A percentile compares a stretch with the other conserved stretches of the same genome.
Evolutionary conservation across 2,797 vertebrate species (phyloP).

Genomic region (Glossophaga mutica): DNA sequence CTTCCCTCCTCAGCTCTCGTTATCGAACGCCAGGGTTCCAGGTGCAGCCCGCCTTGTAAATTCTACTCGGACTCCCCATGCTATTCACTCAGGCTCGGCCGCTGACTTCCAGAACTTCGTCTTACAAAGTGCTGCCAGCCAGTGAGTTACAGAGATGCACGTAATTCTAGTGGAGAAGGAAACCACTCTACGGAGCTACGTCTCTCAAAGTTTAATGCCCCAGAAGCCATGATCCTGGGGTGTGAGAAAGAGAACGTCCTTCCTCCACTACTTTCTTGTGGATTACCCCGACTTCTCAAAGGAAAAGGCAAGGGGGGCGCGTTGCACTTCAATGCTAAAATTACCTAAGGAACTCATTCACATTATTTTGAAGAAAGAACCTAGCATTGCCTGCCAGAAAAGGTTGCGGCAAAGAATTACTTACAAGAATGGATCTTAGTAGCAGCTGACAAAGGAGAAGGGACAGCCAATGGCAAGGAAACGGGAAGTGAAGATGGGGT

Average conservation of each 20-base stretch:
- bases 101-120: not conserved
- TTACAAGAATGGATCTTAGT: not conserved
- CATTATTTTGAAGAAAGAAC: not conserved
- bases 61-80: not conserved
- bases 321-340: not conserved
- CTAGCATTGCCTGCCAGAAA: not conserved
- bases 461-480: not conserved
- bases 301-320: not conserved
- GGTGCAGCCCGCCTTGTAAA: not conserved
- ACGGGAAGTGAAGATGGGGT: not conserved
- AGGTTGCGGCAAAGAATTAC: not conserved
- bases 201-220: not conserved
- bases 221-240: not conserved
- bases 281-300: not conserved
- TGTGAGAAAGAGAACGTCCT: not conserved
- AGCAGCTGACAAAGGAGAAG: not conserved
- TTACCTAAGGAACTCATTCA: not conserved
- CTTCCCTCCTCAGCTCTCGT: not conserved
- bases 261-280: not conserved
- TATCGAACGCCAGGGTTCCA: not conserved
- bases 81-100: not conserved
- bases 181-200: not conserved
- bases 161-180: not conserved
- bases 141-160: not conserved
- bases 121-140: not conserved